Conservation (phyloP, 23 tunicate genomes). For the Aplidium turbinatum region DNA sequence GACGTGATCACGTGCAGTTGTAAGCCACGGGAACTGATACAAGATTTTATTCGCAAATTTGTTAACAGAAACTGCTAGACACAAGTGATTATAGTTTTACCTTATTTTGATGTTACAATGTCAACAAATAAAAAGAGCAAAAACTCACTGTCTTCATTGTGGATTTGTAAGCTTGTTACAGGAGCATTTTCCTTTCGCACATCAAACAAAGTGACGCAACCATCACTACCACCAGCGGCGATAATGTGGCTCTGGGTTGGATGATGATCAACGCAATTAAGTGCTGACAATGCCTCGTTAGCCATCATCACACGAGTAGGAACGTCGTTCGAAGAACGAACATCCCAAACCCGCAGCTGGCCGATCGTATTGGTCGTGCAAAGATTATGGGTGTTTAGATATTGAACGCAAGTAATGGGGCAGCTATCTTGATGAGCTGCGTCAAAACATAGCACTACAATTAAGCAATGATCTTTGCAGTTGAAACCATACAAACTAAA, state of each 20-base stretch:
- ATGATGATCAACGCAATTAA: conserved; percentile 60
- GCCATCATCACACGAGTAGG: conserved; percentile 60
- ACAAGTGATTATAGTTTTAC: no score
- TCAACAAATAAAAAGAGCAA: not conserved
- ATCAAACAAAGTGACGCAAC: conserved; percentile 80
- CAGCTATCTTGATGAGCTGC: conserved; percentile 68
- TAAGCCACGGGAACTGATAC: no score
- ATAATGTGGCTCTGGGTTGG: conserved; percentile 78
- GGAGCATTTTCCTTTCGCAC: conserved; percentile 74
- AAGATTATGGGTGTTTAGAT: conserved; percentile 40
- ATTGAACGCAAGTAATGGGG: conserved; percentile 59
- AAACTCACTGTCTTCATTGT: conserved; percentile 71
- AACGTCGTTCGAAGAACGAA: conserved; percentile 47
- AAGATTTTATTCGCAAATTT: no score
- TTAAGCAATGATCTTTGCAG: no score
- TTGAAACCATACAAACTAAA: no score
- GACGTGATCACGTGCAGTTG: no score
- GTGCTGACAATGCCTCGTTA: conserved; percentile 47
- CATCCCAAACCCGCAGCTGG: conserved; percentile 76
- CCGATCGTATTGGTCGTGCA: conserved; percentile 71
- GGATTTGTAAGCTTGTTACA: conserved; percentile 69
- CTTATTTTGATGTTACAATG: no score
- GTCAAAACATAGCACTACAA: not conserved
- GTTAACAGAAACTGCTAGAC: no score
- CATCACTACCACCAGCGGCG: conserved; percentile 85